These are phyloP conservation scores for Drosophila neotestacea DNA, from an alignment of 2,888 invertebrate genomes.

Conservation along the genomic window DNA sequence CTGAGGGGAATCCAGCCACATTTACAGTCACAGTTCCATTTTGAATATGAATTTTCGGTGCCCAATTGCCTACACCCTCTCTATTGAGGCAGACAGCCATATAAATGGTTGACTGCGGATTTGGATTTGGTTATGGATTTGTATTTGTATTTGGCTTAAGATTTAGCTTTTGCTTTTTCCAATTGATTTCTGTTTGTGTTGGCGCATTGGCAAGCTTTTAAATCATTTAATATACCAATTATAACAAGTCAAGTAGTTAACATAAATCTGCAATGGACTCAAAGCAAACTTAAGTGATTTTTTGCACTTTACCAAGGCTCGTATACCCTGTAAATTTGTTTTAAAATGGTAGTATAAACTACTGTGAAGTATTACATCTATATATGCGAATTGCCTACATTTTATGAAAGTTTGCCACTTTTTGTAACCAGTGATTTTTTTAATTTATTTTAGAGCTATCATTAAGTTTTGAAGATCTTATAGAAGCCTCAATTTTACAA, in stretches of 20 bases:
- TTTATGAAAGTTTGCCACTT: neutral
- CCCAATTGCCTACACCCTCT: slow-evolving; percentile 65
- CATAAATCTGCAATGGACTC: slow-evolving; percentile 81
- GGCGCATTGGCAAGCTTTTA: slow-evolving; percentile 80
- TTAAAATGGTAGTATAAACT: neutral
- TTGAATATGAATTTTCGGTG: slow-evolving; percentile 29
- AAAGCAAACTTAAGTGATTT: slow-evolving; percentile 73
- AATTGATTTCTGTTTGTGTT: slow-evolving; percentile 78
- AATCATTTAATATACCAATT: slow-evolving; percentile 85
- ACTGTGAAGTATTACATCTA: neutral
- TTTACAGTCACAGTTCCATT: slow-evolving; percentile 49
- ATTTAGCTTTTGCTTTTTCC: slow-evolving; percentile 23
- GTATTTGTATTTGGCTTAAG: slow-evolving; percentile 18
- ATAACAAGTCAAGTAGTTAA: slow-evolving; percentile 84
- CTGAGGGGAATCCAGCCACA: slow-evolving; percentile 14
- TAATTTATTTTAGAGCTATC: too few relatives aligned
- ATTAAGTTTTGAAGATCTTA: neutral
- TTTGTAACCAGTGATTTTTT: too few relatives aligned
- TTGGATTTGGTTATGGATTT: slow-evolving; percentile 38
- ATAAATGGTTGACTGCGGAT: slow-evolving; percentile 51
- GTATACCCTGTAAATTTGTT: slow-evolving; percentile 17
- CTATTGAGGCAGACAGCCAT: slow-evolving; percentile 32
- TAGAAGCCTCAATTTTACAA: too few relatives aligned
- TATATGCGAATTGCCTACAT: too few relatives aligned
- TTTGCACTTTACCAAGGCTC: slow-evolving; percentile 51